Evolutionary conservation across 1,140 invertebrate species (phyloP), one percentile per base, ranked within the genome.

Genomic region (Cydia amplana): DNA sequence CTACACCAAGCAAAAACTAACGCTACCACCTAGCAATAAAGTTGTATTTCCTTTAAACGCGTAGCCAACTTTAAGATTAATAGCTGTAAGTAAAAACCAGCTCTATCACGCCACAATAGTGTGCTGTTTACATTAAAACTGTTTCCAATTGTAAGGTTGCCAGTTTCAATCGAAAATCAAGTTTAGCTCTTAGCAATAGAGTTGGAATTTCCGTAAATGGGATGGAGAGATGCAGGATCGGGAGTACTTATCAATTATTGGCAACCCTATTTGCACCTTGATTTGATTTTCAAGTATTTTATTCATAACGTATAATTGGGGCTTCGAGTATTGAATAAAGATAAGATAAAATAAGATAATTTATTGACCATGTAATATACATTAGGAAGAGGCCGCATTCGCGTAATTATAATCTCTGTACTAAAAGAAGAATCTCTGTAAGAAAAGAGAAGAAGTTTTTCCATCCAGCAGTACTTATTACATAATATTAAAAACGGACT

Each of bases 201-300:
- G 55, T 60, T 20, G 18, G 23, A 23, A 20, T 60, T 60, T 10
- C 6, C 55, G 16, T n/a, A 18, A 18, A n/a, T n/a, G 16, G 10
- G 43, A 46, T 46, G 16, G 49, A n/a, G 49, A n/a, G 49, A n/a
- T 51, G 49, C n/a, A n/a, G n/a, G n/a, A n/a, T n/a, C 16, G n/a
- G 55, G 9, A 51, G 18, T 60, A 60, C 55, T 60, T 60, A 20
- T 60, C 55, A 60, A 20, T 60, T 60, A 60, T 60, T 23, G 55
- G 55, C 9, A 20, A 20, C 3, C 1, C n/a, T 51, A n/a, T 51
- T 51, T 51, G 49, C 49, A 51, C 49, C n/a, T 51, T 18, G 49
- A 51, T 51, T 51, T 16, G n/a, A 51, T 51, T 51, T 51, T 51
- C 49, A 18, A 51, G 49, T 51, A n/a, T 51, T 49, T 49, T 49